Base-by-base conservation (phyloP, 2,888 invertebrate genomes). In the Omphaloscelis lunosa region DNA sequence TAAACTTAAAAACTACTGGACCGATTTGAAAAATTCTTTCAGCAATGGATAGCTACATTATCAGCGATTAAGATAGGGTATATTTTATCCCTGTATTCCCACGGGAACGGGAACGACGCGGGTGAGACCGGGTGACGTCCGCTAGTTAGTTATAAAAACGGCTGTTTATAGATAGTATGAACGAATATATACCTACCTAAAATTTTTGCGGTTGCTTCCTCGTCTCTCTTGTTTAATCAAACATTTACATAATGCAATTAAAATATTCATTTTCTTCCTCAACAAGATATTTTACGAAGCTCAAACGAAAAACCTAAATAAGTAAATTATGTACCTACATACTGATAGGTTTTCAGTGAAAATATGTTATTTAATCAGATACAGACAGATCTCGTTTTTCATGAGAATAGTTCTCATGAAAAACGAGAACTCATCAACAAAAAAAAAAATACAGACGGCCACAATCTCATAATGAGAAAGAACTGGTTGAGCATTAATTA, bases 401-500 rank as follows among this genome's bases (percentile, higher is more conserved):
- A n/a, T n/a, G n/a, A n/a, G n/a, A n/a, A 56, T 58, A 58, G n/a
- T 8, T 8, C 15, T 17, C 2, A 23, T 23, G 17, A 20, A 34
- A 80, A 62, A 56, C 7, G 0, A 48, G n/a, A 48, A 11, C 11
- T 1, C 12, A 74, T 53, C 15, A 39, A 53, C 11, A 65, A 58
- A 80, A 67, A 56, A 34, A 41, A 68, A 45, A 76, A 62, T 9
- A 48, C 11, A 48, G 39, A 1, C 72, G 11, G 1, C 34, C 66
- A 45, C 77, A 41, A 80, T 83, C 56, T 80, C 82, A 45, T 74
- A 69, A 81, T 75, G 61, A 67, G 41, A 80, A 70, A 68, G 23
- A 48, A 61, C 68, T 69, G 41, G 65, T 58, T 63, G 68, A 68
- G 67, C 69, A 80, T 68, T 85, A 82, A 85, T 82, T 85, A 82